Base-by-base conservation (phyloP, 2,888 invertebrate genomes). In the Erannis defoliaria region DNA sequence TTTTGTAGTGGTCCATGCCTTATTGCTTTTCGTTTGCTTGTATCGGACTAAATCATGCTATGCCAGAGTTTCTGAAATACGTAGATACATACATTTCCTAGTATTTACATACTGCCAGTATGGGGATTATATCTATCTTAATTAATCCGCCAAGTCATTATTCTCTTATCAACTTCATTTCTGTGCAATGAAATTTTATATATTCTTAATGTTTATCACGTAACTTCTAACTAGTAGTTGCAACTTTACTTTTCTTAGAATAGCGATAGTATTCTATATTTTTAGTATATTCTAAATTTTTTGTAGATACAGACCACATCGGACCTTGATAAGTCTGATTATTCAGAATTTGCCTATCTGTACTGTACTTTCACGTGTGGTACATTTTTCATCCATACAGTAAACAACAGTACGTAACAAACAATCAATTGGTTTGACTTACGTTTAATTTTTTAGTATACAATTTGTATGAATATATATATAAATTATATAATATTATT, bases 291-390 rank as follows among this genome's bases (percentile, higher is more conserved):
- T 49, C 14, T 49, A 37, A 29, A 31, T 53, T 43, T 38, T 55
- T 31, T 14, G 40, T 56, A 51, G 45, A 62, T 61, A 55, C 50
- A 53, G 53, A 46, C 21, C 63, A 46, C 54, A 66, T 55, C 23
- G 35, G 35, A 57, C 50, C 18, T 23, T 58, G 42, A 38, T 55
- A 50, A 40, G 42, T 26, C 21, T 40, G 26, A 42, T 45, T 49
- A 45, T 35, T 53, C 51, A 54, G 58, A 54, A 33, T 46, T 50
- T 54, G 31, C 23, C 42, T 58, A 50, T 49, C 51, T 50, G 49
- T 40, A 45, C 56, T 48, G 50, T 53, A 55, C 48, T 37, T 57
- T 40, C 46, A 63, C 21, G 42, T 42, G 50, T 51, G n/a, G 45
- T 57, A 60, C 38, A 33, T n/a, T 45, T 21, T 40, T 33, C 2